These are phyloP conservation scores for Ophioderma brevispina DNA, from an alignment of 35 echinoderm and acorn worm genomes.

Conservation along the genomic window DNA sequence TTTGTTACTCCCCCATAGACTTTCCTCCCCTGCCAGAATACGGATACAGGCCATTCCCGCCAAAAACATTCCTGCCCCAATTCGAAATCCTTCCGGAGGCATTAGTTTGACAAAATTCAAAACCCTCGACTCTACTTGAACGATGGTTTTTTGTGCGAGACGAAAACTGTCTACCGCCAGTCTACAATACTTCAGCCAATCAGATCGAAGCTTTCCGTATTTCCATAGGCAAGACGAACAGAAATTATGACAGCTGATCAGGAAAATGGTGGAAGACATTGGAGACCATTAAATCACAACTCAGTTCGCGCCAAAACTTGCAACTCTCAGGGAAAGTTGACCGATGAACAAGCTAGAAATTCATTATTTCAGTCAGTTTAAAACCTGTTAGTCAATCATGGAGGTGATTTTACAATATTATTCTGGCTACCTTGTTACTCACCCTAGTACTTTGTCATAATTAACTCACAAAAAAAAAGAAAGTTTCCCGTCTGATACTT, in stretches of 20 bases:
- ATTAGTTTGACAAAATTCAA: conserved; percentile 21
- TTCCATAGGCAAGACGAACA: conserved; percentile 17
- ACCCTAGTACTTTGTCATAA: too few relatives aligned
- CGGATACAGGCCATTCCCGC: conserved; percentile 83
- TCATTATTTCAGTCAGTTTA: conserved; percentile 62
- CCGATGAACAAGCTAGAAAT: conserved; percentile 33
- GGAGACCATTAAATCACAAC: not conserved
- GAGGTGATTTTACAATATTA: too few relatives aligned
- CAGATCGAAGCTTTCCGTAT: conserved; percentile 13
- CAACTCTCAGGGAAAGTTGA: not conserved
- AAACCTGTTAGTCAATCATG: too few relatives aligned
- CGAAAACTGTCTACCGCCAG: conserved; percentile 61
- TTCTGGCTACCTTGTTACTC: too few relatives aligned
- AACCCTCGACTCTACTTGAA: conserved; percentile 24
- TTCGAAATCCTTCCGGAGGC: conserved; percentile 38
- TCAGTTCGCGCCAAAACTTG: conserved; percentile 25
- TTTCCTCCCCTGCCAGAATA: conserved; percentile 79
- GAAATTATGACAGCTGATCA: conserved; percentile 5
- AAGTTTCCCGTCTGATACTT: too few relatives aligned
- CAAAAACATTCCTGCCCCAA: conserved; percentile 64
- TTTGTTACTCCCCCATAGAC: conserved; percentile 41
- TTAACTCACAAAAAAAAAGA: too few relatives aligned
- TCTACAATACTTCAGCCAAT: conserved; percentile 77
- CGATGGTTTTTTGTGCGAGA: conserved; percentile 66
- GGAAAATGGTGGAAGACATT: conserved; percentile 50